These are phyloP conservation scores for Chymomyza procnemis DNA, from an alignment of 2,888 invertebrate species.

Conservation along the genomic window DNA sequence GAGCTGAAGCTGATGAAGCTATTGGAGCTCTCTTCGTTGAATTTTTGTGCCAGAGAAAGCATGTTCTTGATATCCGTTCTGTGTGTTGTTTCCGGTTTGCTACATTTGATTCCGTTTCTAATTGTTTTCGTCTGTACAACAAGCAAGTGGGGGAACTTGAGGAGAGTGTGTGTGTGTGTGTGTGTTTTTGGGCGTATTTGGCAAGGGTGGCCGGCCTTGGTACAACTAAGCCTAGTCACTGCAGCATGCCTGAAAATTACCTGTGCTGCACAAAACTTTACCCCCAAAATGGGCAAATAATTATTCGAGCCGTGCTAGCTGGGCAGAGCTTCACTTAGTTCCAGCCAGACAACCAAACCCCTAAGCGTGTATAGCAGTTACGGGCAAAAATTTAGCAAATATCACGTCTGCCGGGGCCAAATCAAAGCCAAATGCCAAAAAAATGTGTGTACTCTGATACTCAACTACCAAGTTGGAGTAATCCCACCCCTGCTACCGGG, in stretches of 20 bases:
- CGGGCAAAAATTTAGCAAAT: neutral
- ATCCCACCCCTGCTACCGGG: no score
- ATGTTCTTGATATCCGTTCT: neutral
- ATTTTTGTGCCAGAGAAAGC: neutral
- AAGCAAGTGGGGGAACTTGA: neutral
- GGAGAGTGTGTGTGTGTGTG: neutral
- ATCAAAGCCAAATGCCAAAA: neutral
- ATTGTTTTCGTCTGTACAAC: slow-evolving; percentile 57
- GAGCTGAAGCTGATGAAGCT: neutral
- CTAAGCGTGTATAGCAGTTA: neutral
- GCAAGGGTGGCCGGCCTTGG: no score
- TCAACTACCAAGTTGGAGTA: neutral
- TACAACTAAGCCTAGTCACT: neutral
- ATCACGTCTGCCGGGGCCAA: neutral
- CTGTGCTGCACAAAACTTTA: neutral
- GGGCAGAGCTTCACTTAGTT: neutral
- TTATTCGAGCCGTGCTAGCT: neutral
- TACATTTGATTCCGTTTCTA: slow-evolving; percentile 66
- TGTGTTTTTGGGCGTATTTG: neutral
- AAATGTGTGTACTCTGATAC: neutral
- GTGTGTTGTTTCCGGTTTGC: slow-evolving; percentile 56
- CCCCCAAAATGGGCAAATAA: neutral
- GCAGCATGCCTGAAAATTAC: neutral
- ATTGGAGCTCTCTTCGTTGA: neutral
- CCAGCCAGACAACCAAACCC: neutral